phyloP scores from a whole-genome alignment of 2,113 vertebrate genomes.

The Neolamprologus kungweensis region DNA sequence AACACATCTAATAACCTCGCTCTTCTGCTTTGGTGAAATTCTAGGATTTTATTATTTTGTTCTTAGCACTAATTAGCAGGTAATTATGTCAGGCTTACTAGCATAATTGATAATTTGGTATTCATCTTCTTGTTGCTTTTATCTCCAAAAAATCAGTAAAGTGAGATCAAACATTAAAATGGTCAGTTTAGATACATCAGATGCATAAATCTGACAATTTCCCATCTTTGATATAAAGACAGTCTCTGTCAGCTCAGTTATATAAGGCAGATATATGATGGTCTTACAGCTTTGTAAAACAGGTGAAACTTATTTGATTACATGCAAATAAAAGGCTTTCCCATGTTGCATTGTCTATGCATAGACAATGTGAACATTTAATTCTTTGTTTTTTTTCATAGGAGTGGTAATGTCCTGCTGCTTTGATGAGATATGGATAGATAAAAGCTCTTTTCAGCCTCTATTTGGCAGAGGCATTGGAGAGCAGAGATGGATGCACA shows the following conservation, averaged over 20 bases:
- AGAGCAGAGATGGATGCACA: background rate
- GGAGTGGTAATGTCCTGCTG: background rate
- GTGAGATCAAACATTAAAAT: background rate
- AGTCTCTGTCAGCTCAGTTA: background rate
- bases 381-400: background rate
- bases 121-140: background rate
- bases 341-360: background rate
- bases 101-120: accelerated
- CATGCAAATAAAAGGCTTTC: background rate
- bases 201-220: background rate
- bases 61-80: background rate
- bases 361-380: background rate
- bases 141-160: background rate
- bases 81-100: background rate
- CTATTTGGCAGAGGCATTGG: background rate
- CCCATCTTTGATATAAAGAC: background rate
- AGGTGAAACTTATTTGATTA: background rate
- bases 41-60: background rate
- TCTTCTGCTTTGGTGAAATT: background rate
- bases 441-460: background rate
- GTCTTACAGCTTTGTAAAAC: background rate
- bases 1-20: background rate
- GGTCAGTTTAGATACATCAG: background rate
- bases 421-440: background rate
- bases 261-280: background rate